Base-by-base conservation (phyloP, 2,888 invertebrate genomes). In the Spicauda simplicius region DNA sequence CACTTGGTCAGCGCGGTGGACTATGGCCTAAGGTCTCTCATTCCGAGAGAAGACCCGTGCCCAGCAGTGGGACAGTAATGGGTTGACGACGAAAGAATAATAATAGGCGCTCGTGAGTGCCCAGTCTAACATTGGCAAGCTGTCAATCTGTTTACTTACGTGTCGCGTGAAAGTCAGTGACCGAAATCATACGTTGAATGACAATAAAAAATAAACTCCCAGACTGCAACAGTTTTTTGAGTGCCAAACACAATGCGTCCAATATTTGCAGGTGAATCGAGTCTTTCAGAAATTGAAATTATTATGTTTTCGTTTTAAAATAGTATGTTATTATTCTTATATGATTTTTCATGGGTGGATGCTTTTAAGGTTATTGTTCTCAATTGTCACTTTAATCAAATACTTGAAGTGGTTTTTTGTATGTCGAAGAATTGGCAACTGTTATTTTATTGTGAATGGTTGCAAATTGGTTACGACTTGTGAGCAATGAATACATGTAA, bases 231-330 rank as follows among this genome's bases (percentile, higher is more conserved):
- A 18, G 25, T 54, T 50, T 64, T 57, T 56, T 57, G 30, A 18
- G 2, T 18, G 16, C 33, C 2, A 50, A 57, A 25, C 57, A 64
- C 64, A 64, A 64, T 57, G 64, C 64, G 57, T 50, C 20, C 57
- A 64, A 58, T 64, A 64, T 58, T 56, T 56, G 55, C 33, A 64
- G 56, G 64, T 37, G 57, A 41, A 58, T 30, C 25, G 30, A 59
- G 37, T 64, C 18, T 64, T 52, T 58, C 18, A 52, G 10, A 52
- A 64, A 37, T 52, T 64, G 19, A 52, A 64, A 64, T 64, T 57
- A 58, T 58, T 41, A 58, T 58, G 41, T 63, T 25, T 45, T 11
- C 60, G 50, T n/a, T 16, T 50, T 6, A 60, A n/a, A 6, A 48
- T n/a, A n/a, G 16, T 56, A 5, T 59, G 18, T 58, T 19, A 58